These are phyloP conservation scores for Mastomys natalensis DNA, from an alignment of 2,113 vertebrate species.

Conservation along the genomic window DNA sequence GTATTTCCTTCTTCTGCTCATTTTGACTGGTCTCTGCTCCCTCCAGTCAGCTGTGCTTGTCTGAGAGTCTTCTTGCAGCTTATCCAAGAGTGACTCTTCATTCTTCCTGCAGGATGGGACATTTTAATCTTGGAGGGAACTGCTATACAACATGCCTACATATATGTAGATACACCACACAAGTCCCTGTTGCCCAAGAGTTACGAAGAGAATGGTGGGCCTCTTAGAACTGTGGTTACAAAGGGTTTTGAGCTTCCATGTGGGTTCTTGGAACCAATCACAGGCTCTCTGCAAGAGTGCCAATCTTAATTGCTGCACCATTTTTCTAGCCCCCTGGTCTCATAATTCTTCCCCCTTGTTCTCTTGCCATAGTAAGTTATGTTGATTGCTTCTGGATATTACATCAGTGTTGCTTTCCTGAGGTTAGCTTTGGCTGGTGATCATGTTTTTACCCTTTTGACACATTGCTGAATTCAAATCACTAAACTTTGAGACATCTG, in stretches of 20 bases:
- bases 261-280: neutral
- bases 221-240: neutral
- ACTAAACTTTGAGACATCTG: neutral
- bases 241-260: neutral
- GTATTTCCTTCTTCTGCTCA: neutral
- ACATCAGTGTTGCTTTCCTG: neutral
- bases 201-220: neutral
- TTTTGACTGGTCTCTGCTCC: neutral
- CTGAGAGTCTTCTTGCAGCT: neutral
- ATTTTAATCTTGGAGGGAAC: neutral
- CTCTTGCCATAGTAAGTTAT: neutral
- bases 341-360: neutral
- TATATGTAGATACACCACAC: neutral
- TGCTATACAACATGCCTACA: neutral
- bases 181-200: neutral
- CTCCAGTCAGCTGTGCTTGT: neutral
- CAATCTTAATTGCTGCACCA: neutral
- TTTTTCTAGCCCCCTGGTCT: neutral
- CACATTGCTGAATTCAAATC: neutral
- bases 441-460: neutral
- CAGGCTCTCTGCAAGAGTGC: neutral
- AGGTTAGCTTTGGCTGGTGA: neutral
- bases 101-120: neutral
- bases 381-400: too few relatives aligned
- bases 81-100: neutral